These are phyloP conservation scores for Gryllus longicercus DNA, from an alignment of 2,888 invertebrate genomes.

Conservation along the genomic window DNA sequence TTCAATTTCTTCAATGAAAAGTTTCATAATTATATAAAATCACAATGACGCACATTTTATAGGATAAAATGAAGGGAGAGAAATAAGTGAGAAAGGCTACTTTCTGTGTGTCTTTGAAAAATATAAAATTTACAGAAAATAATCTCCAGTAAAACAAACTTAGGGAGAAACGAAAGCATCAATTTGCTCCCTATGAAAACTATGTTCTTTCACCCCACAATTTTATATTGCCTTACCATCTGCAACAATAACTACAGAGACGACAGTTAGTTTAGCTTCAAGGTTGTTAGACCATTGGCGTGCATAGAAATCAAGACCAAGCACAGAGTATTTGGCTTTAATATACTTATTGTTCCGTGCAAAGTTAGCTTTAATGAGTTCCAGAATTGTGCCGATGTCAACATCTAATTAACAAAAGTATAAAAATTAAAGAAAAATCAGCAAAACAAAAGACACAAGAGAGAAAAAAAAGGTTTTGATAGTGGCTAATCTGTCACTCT, in stretches of 20 bases:
- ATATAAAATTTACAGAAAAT: conserved; percentile 26
- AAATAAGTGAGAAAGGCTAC: conserved; percentile 25
- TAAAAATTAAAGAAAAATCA: neutral
- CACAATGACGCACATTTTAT: too few species aligned
- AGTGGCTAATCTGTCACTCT: too few species aligned
- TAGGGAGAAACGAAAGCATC: conserved; percentile 22
- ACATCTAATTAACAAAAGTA: conserved; percentile 59
- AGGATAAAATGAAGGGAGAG: too few species aligned
- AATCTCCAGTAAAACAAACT: conserved; percentile 26
- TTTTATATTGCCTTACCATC: conserved; percentile 62
- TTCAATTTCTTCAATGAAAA: too few species aligned
- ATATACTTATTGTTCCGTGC: conserved; percentile 61
- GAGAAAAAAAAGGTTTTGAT: neutral
- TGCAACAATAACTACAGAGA: conserved; percentile 71
- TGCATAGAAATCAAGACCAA: conserved; percentile 67
- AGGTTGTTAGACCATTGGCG: conserved; percentile 57
- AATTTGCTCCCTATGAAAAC: conserved; percentile 18
- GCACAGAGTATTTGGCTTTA: conserved; percentile 58
- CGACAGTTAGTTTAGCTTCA: conserved; percentile 54
- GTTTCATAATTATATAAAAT: too few species aligned
- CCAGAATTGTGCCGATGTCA: conserved; percentile 68
- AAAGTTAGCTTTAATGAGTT: conserved; percentile 67
- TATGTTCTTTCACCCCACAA: neutral
- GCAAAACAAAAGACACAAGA: neutral
- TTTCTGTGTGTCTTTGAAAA: conserved; percentile 33